Percentiles rank a stretch among this genome's conserved stretches.
phyloP scores from a whole-genome alignment of 2,113 vertebrate species.

The Halichoerus grypus region DNA sequence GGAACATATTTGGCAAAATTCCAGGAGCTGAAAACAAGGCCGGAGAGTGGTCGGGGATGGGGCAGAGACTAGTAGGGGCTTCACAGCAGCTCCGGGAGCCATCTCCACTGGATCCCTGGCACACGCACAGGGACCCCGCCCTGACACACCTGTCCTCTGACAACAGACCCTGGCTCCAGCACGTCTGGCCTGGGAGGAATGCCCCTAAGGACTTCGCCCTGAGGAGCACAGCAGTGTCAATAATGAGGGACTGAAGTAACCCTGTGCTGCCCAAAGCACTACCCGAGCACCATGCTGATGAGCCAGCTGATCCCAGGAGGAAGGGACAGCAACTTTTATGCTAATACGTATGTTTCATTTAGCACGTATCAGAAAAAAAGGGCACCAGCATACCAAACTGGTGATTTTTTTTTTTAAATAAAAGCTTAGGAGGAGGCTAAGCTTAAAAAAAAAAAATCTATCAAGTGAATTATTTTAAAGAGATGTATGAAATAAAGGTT shows the following conservation, averaged over 20 bases:
- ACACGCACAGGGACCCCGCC: background rate
- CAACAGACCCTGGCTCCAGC: slow-evolving; percentile 64
- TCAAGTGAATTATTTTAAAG: slow-evolving; percentile 2
- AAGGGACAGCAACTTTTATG: rapidly evolving
- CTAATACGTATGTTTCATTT: background rate
- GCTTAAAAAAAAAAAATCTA: background rate
- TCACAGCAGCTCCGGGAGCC: background rate
- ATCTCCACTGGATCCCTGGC: background rate
- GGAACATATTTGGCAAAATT: background rate
- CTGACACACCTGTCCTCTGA: background rate
- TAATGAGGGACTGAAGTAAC: background rate
- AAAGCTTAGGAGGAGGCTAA: background rate
- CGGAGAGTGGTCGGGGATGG: rapidly evolving
- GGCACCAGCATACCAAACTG: background rate
- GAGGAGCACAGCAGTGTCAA: slow-evolving; percentile 47
- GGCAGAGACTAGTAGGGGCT: background rate
- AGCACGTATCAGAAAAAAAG: background rate
- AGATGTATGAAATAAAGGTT: background rate
- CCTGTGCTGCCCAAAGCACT: background rate
- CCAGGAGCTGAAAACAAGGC: background rate
- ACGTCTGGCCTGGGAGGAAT: slow-evolving; percentile 50
- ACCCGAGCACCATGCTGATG: rapidly evolving
- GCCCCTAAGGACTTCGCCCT: slow-evolving; percentile 68
- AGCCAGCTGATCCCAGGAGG: background rate
- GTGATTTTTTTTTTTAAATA: background rate